Evolutionary conservation across 2,888 invertebrate genomes (phyloP).

Genomic region (Drosophila algonquin): DNA sequence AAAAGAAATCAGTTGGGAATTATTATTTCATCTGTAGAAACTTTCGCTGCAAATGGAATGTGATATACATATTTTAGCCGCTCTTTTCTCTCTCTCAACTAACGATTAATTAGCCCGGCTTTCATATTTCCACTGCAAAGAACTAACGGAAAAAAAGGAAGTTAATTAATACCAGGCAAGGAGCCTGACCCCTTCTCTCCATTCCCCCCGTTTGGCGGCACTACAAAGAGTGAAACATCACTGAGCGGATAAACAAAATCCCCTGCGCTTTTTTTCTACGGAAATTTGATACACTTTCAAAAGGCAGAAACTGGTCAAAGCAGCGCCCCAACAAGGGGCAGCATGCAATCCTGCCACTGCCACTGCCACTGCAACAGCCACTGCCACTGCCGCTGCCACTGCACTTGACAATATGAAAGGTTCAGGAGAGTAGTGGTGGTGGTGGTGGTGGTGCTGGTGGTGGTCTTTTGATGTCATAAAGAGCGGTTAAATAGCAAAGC

Average conservation of each 20-base stretch:
- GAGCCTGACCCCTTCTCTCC: background rate
- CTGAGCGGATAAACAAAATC: slow-evolving; percentile 41
- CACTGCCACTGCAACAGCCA: slow-evolving; percentile 49
- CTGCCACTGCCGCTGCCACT: slow-evolving; percentile 58
- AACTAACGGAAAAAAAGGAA: background rate
- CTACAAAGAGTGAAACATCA: slow-evolving; percentile 49
- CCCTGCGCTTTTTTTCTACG: slow-evolving; percentile 39
- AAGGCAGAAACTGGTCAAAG: slow-evolving; percentile 40
- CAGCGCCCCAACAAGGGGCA: slow-evolving; percentile 28
- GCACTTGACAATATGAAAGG: slow-evolving; percentile 38
- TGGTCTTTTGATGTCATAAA: slow-evolving; percentile 48
- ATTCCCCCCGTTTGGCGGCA: slow-evolving; percentile 58
- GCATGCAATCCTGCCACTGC: slow-evolving; percentile 46
- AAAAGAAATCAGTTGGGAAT: background rate
- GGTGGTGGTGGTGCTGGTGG: background rate
- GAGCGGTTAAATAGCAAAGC: slow-evolving; percentile 46
- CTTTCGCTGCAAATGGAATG: background rate
- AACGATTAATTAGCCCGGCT: background rate
- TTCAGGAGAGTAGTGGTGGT: background rate
- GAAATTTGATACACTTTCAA: slow-evolving; percentile 72
- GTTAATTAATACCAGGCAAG: slow-evolving; percentile 33
- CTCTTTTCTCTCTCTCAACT: background rate
- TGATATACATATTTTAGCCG: background rate
- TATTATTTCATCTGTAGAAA: background rate
- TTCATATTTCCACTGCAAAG: background rate